A percentile compares a stretch with the other conserved stretches of the same genome.
phyloP scores from a whole-genome alignment of 92 coral and sea anemone genomes.

The Palythoa grandis region DNA sequence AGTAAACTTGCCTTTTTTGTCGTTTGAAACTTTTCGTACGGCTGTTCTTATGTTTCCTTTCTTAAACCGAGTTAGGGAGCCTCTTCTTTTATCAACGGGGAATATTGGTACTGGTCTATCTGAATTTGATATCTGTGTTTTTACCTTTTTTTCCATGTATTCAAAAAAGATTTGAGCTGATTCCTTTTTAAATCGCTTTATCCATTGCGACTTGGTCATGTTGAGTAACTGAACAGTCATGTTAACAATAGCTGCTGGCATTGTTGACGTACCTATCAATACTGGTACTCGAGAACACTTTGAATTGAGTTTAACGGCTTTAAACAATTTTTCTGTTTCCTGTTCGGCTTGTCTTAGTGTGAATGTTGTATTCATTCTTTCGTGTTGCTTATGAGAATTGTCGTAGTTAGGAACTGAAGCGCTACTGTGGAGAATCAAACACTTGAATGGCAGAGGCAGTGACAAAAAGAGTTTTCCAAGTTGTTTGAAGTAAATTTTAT shows the following conservation, averaged over 20 bases:
- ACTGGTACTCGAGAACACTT: slow-evolving; percentile 59
- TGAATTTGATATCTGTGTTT: slow-evolving; percentile 38
- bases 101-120: slow-evolving; percentile 43
- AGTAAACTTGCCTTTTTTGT: slow-evolving; percentile 39
- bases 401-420: slow-evolving; percentile 54
- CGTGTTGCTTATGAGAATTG: slow-evolving; percentile 3
- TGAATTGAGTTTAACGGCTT: slow-evolving; percentile 46
- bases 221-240: slow-evolving; percentile 67
- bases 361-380: slow-evolving; percentile 10
- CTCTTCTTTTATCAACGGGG: slow-evolving; percentile 32
- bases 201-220: slow-evolving; percentile 62
- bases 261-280: slow-evolving; percentile 34
- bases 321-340: slow-evolving; percentile 55
- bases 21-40: slow-evolving; percentile 15
- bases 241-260: slow-evolving; percentile 65
- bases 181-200: slow-evolving; percentile 57
- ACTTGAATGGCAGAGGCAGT: slow-evolving; percentile 81
- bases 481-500: slow-evolving; percentile 35
- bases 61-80: slow-evolving; percentile 7
- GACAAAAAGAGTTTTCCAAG: slow-evolving; percentile 62
- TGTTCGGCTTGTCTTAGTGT: slow-evolving; percentile 57
- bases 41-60: slow-evolving; percentile 28
- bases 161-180: slow-evolving; percentile 65
- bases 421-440: slow-evolving; percentile 64
- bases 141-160: slow-evolving; percentile 47